Conservation (phyloP, 2,888 invertebrate species). For the Oegoconia quadripuncta region DNA sequence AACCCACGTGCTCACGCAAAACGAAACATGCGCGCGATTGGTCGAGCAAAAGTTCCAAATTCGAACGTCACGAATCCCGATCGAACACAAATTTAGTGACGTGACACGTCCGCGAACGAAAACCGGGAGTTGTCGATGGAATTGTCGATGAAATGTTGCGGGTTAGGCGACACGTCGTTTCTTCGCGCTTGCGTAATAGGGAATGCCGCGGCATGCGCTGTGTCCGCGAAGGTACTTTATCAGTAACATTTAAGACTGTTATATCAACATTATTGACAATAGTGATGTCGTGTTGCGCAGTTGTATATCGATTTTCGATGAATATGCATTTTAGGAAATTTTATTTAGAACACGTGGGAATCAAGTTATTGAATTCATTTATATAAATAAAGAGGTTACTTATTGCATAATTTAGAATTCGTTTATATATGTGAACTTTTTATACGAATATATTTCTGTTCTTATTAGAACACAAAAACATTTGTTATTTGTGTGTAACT, state of each 20-base stretch:
- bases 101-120: constrained; percentile 18
- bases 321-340: constrained; percentile 26
- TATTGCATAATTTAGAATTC: no score
- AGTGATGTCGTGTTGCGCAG: constrained; percentile 4
- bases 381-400: neutral
- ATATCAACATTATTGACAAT: constrained; percentile 29
- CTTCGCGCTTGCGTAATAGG: constrained; percentile 31
- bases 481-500: no score
- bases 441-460: no score
- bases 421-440: no score
- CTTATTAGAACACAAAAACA: no score
- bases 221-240: constrained; percentile 31
- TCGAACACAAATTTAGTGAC: constrained; percentile 31
- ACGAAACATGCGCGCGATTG: constrained; percentile 11
- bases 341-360: constrained; percentile 6
- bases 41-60: constrained; percentile 3
- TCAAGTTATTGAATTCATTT: neutral
- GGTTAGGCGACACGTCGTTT: constrained; percentile 26
- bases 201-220: constrained; percentile 30
- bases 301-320: constrained; percentile 38
- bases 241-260: constrained; percentile 33
- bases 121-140: constrained; percentile 22
- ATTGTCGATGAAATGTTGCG: no score
- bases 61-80: constrained; percentile 23
- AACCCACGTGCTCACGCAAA: constrained; percentile 31